phyloP scores from a whole-genome alignment of 1,140 invertebrate genomes.

The Archivesica marissinica region DNA sequence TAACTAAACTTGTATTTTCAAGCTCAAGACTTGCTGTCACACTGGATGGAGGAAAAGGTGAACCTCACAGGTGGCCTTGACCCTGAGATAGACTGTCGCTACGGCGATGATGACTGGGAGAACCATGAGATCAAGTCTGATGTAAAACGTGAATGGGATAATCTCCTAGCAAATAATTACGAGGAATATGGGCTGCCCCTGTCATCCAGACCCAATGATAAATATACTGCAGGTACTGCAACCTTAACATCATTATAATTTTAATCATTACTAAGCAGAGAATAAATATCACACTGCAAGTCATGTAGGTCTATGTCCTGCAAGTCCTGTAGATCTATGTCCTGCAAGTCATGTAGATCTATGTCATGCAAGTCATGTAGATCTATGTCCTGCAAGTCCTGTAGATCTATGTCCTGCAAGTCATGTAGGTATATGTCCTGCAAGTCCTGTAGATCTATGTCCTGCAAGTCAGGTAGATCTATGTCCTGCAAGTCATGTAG shows the following conservation, averaged over 20 bases:
- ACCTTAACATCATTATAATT: background rate
- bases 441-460: too few species aligned
- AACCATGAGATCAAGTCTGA: conserved; percentile 66
- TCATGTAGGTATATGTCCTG: too few species aligned
- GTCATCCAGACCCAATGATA: background rate
- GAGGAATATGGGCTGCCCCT: conserved; percentile 60
- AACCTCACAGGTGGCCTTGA: conserved; percentile 64
- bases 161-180: conserved; percentile 69
- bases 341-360: too few species aligned
- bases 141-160: conserved; percentile 71
- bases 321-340: too few species aligned
- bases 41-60: conserved; percentile 81
- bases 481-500: too few species aligned
- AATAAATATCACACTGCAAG: too few species aligned
- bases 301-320: too few species aligned
- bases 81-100: conserved; percentile 58
- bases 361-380: too few species aligned
- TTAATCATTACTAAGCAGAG: too few species aligned
- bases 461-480: too few species aligned
- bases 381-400: too few species aligned
- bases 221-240: conserved; percentile 2
- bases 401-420: too few species aligned
- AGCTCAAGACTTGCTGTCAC: conserved; percentile 79
- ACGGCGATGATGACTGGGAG: conserved; percentile 62
- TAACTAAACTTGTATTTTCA: conserved; percentile 30